Evolutionary conservation across 2,888 invertebrate genomes (phyloP).

Genomic region (Ypsolopha scabrella): DNA sequence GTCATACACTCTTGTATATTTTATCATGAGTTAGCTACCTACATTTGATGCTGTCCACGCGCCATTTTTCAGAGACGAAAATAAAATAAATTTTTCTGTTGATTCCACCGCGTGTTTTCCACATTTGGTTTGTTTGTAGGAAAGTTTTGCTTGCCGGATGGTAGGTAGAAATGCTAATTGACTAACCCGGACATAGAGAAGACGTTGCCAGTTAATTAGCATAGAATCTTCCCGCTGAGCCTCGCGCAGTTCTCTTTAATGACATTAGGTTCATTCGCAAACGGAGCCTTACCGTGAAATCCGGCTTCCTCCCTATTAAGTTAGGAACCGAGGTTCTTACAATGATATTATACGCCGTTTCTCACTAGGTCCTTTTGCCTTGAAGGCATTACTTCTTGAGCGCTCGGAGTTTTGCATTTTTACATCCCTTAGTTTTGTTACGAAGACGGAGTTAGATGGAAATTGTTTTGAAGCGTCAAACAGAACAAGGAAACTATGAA

Average conservation of each 20-base stretch:
- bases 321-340: background rate
- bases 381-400: background rate
- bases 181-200: slow-evolving; percentile 16
- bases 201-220: slow-evolving; percentile 21
- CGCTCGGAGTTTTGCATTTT: background rate
- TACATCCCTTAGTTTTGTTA: too few species aligned
- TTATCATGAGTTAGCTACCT: slow-evolving; percentile 20
- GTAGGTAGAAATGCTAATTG: slow-evolving; percentile 23
- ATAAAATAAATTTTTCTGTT: too few species aligned
- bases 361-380: background rate
- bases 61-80: too few species aligned
- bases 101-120: too few species aligned
- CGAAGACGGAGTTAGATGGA: too few species aligned
- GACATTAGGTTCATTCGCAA: slow-evolving; percentile 16
- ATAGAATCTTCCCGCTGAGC: slow-evolving; percentile 16
- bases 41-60: slow-evolving; percentile 6
- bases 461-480: too few species aligned
- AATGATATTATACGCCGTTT: background rate
- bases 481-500: too few species aligned
- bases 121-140: background rate
- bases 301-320: background rate
- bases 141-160: slow-evolving; percentile 10
- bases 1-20: slow-evolving; percentile 28
- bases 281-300: slow-evolving; percentile 2
- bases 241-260: slow-evolving; percentile 13